Evolutionary conservation across 2,113 vertebrate species (phyloP).

Genomic region (Daubentonia madagascariensis): DNA sequence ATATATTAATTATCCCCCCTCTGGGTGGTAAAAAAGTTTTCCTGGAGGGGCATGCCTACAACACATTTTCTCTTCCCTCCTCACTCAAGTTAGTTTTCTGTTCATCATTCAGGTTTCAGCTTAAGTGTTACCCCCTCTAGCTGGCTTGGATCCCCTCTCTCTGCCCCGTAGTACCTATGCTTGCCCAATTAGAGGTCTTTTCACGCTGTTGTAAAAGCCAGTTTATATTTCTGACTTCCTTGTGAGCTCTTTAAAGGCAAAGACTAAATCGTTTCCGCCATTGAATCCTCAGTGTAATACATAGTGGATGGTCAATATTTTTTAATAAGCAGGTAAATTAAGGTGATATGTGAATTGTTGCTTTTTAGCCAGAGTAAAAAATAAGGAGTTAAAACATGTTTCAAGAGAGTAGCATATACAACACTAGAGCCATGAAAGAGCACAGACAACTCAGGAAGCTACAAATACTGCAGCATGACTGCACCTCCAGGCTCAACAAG

Average conservation of each 20-base stretch:
- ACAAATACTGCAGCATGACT: fast-evolving
- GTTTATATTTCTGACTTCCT: neutral
- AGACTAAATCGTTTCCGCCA: neutral
- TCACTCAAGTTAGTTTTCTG: neutral
- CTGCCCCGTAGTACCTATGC: fast-evolving
- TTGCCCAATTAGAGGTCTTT: neutral
- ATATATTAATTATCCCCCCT: neutral
- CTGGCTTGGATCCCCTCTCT: neutral
- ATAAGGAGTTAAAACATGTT: neutral
- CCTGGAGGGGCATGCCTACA: neutral
- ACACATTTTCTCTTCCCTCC: neutral
- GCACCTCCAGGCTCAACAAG: neutral
- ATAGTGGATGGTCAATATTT: neutral
- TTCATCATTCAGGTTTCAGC: neutral
- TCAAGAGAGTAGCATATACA: neutral
- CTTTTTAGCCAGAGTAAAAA: neutral
- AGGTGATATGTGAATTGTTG: neutral
- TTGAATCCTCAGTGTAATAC: neutral
- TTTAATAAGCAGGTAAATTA: neutral
- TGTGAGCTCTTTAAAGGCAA: neutral
- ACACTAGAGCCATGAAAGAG: fast-evolving
- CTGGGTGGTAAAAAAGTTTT: neutral
- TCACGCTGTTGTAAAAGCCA: neutral
- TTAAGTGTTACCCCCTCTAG: too few species aligned
- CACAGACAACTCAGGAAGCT: neutral